Base-by-base conservation (phyloP, 2,797 vertebrate genomes). In the Dipus sagitta region DNA sequence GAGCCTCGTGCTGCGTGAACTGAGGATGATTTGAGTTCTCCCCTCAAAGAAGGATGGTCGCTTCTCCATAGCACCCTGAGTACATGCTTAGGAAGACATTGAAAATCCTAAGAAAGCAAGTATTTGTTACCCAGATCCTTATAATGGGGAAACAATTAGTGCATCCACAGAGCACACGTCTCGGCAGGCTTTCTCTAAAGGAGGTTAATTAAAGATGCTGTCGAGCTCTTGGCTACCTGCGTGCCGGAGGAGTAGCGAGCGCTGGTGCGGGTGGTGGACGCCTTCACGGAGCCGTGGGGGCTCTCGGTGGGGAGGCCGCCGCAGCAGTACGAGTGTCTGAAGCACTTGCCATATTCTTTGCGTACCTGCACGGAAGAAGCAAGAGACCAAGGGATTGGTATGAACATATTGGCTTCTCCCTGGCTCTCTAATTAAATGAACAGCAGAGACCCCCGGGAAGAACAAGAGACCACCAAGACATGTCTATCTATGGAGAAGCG, bases 241-340 rank as follows among this genome's bases (percentile, higher is more conserved):
- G 99, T 99, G 98, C 99, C 99, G 91, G 99, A 99, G 96, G 99
- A 99, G 97, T 99, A 99, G 94, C 99, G 99, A 62, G 99, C 99
- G 15, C 99, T 99, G 86, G 99, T 99, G 98, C 99, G 99, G 65
- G 99, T 98, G 71, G 99, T 99, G 24, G 99, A 99, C 1, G 99
- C 99, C 98, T 99, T 99, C 91, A 99, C 99, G 38, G 99, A 99
- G 32, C 99, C 99, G 97, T 99, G 99, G 9, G 99, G 99, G 98
- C 98, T 99, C 98, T 99, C 99, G 0, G 99, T 99, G 0, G 99
- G 99, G 89, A 99, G 98, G 67, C 99, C 98, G 11, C 99, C 98
- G 92, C 99, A 99, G 98, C 99, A 99, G 97, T 99, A 99, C 2
- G 99, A 99, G 98, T 99, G 99, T 97, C 99, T 98, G 98, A 99